These are phyloP conservation scores for Marisa cornuarietis DNA, from an alignment of 1,140 invertebrate species.

Conservation along the genomic window DNA sequence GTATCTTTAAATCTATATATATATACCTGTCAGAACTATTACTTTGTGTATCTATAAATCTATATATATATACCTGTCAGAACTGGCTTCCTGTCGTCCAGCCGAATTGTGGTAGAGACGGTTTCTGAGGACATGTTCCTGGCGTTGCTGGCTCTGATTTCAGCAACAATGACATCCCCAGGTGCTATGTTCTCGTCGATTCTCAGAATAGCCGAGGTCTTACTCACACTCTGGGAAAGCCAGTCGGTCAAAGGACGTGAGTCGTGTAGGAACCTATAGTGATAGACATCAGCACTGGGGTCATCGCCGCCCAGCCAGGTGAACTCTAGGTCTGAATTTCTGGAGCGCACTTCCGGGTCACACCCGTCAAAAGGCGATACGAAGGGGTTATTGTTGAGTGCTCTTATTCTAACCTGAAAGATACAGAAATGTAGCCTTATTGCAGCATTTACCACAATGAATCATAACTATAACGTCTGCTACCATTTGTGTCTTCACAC, in stretches of 20 bases:
- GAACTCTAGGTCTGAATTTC: slow-evolving; percentile 4
- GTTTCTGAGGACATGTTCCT: slow-evolving; percentile 8
- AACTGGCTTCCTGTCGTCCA: slow-evolving; percentile 12
- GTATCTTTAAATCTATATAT: too few relatives aligned
- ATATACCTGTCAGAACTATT: too few relatives aligned
- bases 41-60: too few relatives aligned
- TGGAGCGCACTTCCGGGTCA: not conserved
- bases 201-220: not conserved
- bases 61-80: slow-evolving; percentile 8
- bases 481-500: too few relatives aligned
- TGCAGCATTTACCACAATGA: too few relatives aligned
- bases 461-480: too few relatives aligned
- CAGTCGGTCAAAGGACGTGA: not conserved
- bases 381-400: slow-evolving; percentile 1
- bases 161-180: not conserved
- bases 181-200: too few relatives aligned
- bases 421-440: too few relatives aligned
- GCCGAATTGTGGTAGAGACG: not conserved
- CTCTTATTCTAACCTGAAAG: not conserved
- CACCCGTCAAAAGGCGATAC: slow-evolving; percentile 7
- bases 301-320: not conserved
- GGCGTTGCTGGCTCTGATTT: slow-evolving; percentile 7
- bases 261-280: slow-evolving; percentile 2
- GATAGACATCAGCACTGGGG: not conserved
- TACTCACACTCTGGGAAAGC: not conserved